Conservation (phyloP, 2,113 vertebrate species). For the Gnathonemus longibarbis region DNA sequence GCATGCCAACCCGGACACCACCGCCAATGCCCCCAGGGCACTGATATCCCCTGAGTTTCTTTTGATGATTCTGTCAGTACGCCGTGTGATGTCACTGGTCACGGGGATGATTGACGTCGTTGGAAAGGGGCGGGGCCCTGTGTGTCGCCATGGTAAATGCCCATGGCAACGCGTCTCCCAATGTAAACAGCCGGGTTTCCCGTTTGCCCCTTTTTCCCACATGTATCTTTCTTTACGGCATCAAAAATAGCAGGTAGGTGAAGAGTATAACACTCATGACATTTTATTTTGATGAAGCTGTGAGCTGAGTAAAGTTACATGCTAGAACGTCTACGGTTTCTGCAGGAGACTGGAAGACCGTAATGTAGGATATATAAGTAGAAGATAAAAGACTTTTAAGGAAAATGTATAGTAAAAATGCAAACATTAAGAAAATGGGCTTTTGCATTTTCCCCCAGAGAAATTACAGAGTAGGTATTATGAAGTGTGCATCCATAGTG, state of each 20-base stretch:
- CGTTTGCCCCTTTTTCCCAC: not conserved
- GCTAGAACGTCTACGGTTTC: slow-evolving; percentile 52
- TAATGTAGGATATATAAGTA: not conserved
- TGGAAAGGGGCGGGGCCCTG: not conserved
- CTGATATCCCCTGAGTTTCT: not conserved
- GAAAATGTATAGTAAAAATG: not conserved
- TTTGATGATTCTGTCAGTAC: not conserved
- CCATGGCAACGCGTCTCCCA: not conserved
- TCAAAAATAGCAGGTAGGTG: slow-evolving; percentile 13
- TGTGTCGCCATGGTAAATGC: not conserved
- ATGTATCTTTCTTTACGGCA: slow-evolving; percentile 13
- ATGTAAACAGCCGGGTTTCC: slow-evolving; percentile 12
- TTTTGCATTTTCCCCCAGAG: not conserved
- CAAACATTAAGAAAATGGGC: not conserved
- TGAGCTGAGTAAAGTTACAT: slow-evolving; percentile 50
- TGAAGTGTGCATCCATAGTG: not conserved
- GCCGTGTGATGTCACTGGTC: not conserved
- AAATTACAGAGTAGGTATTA: not conserved
- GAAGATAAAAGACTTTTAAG: not conserved
- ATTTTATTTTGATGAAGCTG: slow-evolving; percentile 19
- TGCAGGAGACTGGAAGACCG: not conserved
- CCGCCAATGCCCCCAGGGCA: not conserved
- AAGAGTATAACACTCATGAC: slow-evolving; percentile 15
- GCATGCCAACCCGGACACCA: slow-evolving; percentile 37
- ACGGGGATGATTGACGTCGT: not conserved